These are phyloP conservation scores for Agelastica alni DNA, from an alignment of 2,888 invertebrate species.

Conservation along the genomic window DNA sequence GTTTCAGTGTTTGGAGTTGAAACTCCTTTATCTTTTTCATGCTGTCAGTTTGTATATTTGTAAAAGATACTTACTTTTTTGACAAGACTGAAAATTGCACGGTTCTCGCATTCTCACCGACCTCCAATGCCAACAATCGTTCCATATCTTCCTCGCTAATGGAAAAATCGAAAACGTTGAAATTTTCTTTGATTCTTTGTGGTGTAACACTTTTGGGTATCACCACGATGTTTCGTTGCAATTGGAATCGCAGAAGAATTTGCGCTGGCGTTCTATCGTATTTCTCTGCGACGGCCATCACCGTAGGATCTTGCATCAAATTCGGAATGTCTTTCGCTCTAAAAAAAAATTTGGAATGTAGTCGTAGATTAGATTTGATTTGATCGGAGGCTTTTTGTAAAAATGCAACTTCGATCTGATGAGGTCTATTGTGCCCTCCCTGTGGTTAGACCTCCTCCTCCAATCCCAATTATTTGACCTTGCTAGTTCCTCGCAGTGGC, in stretches of 20 bases:
- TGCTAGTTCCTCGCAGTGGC: no score
- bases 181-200: conserved; percentile 72
- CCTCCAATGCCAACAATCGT: conserved; percentile 51
- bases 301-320: conserved; percentile 49
- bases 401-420: no score
- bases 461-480: no score
- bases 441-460: no score
- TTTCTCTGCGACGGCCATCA: conserved; percentile 57
- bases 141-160: conserved; percentile 44
- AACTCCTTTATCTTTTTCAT: no score
- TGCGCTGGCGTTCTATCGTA: conserved; percentile 74
- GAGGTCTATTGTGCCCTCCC: no score
- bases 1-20: no score
- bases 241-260: conserved; percentile 67
- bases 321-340: conserved; percentile 53
- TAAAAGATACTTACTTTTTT: conserved; percentile 14
- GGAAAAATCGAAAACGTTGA: conserved; percentile 74
- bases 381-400: no score
- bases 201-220: conserved; percentile 83
- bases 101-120: conserved; percentile 58
- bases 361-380: background rate
- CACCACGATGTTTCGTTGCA: conserved; percentile 71
- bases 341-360: conserved; percentile 5
- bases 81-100: conserved; percentile 53
- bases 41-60: no score